Base-by-base conservation (phyloP, 2,888 invertebrate genomes). In the Drosophila paramelanica region DNA sequence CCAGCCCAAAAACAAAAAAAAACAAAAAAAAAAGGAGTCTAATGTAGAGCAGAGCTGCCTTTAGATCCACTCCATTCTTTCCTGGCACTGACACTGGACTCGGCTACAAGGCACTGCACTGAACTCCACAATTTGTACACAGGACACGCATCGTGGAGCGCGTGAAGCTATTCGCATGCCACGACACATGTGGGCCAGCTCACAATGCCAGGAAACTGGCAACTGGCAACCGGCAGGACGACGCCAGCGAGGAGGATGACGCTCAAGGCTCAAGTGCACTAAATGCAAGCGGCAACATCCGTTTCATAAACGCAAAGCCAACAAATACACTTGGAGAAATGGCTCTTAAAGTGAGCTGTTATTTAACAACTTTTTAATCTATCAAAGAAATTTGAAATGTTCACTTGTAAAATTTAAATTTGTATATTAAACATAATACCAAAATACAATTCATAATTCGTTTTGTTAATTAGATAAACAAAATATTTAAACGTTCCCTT, bases 181-280 rank as follows among this genome's bases (percentile, higher is more conserved):
- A 36, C 41, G 20, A 52, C 72, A 72, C 65, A 77, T 76, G 61
- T 87, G 88, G 67, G 83, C 38, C 58, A 61, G 45, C 78, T 41
- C 50, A 73, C 74, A 74, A 61, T 65, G 81, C 53, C 70, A 79
- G 79, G 67, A 81, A 81, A 66, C 81, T 65, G 47, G 51, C 67
- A 52, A 36, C 77, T 58, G 49, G 49, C 49, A 65, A 36, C 20
- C 49, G 46, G 39, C 47, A 57, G 64, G 11, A 47, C 57, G 60
- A 52, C 31, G 52, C 46, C 79, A 53, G 36, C 36, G 49, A 57
- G 45, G 27, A 72, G 79, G 49, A 62, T 49, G 75, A 79, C 73
- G 88, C 88, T 88, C 74, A 88, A 79, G 88, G 82, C 89, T 89
- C 89, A 89, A 87, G 89, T 75, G 86, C 90, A 82, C 83, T 88